Evolutionary conservation across 2,888 invertebrate species (phyloP).

Genomic region (Trachelus iudaicus): DNA sequence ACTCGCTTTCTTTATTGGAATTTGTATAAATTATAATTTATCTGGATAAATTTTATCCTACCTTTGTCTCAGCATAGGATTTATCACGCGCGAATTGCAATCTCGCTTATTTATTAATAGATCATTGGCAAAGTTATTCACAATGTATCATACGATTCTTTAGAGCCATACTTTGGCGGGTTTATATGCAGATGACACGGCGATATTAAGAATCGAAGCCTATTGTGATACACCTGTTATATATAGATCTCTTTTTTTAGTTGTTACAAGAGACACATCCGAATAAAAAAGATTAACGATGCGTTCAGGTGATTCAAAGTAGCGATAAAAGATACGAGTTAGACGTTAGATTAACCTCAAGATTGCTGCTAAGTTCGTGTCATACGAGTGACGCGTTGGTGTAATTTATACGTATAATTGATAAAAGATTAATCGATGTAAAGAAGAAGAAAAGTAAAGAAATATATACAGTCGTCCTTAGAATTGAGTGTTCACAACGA

Average conservation of each 20-base stretch:
- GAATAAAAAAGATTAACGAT: background rate
- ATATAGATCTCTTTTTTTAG: background rate
- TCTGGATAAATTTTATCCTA: background rate
- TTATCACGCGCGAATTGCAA: background rate
- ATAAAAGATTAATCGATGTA: background rate
- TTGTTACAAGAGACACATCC: background rate
- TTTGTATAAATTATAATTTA: background rate
- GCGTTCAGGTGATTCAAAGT: background rate
- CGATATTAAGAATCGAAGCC: background rate
- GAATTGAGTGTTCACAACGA: background rate
- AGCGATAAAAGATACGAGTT: background rate
- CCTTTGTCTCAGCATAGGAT: background rate
- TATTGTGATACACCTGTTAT: background rate
- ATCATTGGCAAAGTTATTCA: background rate
- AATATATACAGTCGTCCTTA: slow-evolving; percentile 6
- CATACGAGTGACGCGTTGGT: background rate
- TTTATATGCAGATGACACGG: background rate
- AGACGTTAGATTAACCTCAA: background rate
- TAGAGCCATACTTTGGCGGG: background rate
- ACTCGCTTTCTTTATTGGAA: background rate
- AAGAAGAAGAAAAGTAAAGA: slow-evolving; percentile 2
- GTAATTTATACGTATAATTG: background rate
- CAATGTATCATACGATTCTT: background rate
- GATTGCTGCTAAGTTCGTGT: background rate
- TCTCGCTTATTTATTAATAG: background rate